Conservation (phyloP, 2,113 vertebrate genomes). For the Meleagris gallopavo region DNA sequence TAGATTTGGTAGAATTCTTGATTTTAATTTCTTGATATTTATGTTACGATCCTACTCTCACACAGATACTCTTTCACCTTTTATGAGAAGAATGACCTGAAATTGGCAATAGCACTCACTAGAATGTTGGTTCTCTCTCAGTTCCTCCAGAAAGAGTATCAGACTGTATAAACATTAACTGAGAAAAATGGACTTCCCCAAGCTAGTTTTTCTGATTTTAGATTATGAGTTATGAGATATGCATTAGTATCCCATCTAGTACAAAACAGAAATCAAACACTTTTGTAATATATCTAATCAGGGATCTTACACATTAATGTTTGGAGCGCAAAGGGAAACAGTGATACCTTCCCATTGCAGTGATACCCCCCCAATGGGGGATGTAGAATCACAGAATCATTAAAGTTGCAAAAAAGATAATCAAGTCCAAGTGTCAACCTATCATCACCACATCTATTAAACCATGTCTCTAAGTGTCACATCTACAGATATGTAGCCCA, state of each 20-base stretch:
- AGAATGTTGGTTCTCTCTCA: neutral
- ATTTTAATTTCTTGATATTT: neutral
- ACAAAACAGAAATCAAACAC: neutral
- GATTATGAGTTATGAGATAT: neutral
- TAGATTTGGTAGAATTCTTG: neutral
- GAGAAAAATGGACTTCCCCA: neutral
- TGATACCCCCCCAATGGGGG: neutral
- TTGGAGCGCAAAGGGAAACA: neutral
- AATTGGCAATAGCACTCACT: neutral
- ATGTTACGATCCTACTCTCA: neutral
- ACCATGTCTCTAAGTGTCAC: neutral
- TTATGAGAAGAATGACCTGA: neutral
- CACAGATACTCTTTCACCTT: neutral
- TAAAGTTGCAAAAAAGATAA: neutral
- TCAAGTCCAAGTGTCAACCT: neutral
- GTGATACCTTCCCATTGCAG: neutral
- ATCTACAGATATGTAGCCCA: neutral
- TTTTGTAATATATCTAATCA: neutral
- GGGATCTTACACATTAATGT: neutral
- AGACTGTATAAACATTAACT: neutral
- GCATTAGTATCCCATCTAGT: neutral
- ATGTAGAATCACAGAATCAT: neutral
- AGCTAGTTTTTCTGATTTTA: neutral
- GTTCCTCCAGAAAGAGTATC: neutral
- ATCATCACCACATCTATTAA: neutral